Base-by-base conservation (phyloP, 2,888 invertebrate species). In the Chrysopilus asiliformis region DNA sequence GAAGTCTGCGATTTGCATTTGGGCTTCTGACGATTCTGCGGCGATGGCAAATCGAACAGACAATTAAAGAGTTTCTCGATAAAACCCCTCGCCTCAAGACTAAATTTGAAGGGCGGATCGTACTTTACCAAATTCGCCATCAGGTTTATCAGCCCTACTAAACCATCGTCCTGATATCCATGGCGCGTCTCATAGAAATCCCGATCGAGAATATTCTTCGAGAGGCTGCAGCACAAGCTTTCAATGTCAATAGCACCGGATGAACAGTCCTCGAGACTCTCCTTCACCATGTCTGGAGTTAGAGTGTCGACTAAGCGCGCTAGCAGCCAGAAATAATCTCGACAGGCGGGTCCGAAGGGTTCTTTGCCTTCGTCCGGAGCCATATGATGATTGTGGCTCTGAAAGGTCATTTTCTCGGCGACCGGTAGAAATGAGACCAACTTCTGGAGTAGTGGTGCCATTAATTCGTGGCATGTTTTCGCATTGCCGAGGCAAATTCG, bases 251-350 rank as follows among this genome's bases (percentile, higher is more conserved):
- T 67, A 1, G 68, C 64, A 39, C 65, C 64, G 34, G 60, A 64
- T n/a, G 66, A 64, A 1, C 70, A 65, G 39, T 72, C 72, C 34
- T 68, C 73, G 34, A 68, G 62, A 49, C 66, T 70, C 46, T 70
- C 71, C 58, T 79, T 79, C 18, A 86, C 74, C 49, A 80, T 72
- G 42, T 85, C 85, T 39, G 79, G 79, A 0, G 84, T 81, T 18
- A 89, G 56, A 2, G 84, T 84, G 51, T 93, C 93, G 2, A 93
- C 82, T 13, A 93, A 69, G 20, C 90, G 71, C 45, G 90, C 86
- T 10, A 90, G 71, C 4, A 93, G 68, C 90, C 91, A 91, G 60
- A 93, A 93, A 60, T 90, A 94, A 57, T 94, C 93, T 6, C 90
- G 68, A 55, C 91, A 93, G 2, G 91, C 91, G 2, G 91, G 90